Conservation (phyloP, 2,797 vertebrate species). For the Huso huso region DNA sequence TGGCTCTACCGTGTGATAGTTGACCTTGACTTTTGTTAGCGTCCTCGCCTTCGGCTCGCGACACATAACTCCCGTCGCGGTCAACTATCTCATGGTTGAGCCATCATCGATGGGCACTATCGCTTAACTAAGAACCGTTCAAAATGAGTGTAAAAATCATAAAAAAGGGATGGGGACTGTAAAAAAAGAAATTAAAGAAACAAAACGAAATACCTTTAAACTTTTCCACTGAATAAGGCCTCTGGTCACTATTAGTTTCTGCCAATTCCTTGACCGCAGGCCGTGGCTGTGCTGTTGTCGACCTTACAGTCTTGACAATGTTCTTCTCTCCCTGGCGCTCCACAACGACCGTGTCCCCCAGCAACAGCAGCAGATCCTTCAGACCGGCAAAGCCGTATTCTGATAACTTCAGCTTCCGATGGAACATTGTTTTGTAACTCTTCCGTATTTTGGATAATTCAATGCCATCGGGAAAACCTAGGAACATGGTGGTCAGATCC, state of each 20-base stretch:
- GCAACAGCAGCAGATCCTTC: conserved; percentile 12
- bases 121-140: too few species aligned
- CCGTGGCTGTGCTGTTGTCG: neutral
- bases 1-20: too few species aligned
- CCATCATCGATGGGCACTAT: too few species aligned
- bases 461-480: conserved; percentile 18
- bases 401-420: conserved; percentile 14
- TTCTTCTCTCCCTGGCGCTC: conserved; percentile 22
- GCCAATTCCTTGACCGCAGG: neutral
- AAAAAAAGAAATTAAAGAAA: too few species aligned
- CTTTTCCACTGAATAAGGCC: too few species aligned
- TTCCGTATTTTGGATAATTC: conserved; percentile 18
- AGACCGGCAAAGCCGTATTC: conserved; percentile 22
- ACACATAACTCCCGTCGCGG: too few species aligned
- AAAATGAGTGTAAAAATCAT: too few species aligned
- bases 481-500: conserved; percentile 23
- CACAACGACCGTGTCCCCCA: conserved; percentile 20
- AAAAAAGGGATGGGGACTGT: too few species aligned
- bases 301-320: conserved; percentile 15
- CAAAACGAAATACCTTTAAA: too few species aligned
- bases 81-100: too few species aligned
- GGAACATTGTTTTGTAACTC: conserved; percentile 24
- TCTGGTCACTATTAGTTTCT: neutral
- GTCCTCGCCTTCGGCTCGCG: too few species aligned
- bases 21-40: too few species aligned